phyloP scores from a whole-genome alignment of 2,888 invertebrate genomes.

The Trisateles emortualis region DNA sequence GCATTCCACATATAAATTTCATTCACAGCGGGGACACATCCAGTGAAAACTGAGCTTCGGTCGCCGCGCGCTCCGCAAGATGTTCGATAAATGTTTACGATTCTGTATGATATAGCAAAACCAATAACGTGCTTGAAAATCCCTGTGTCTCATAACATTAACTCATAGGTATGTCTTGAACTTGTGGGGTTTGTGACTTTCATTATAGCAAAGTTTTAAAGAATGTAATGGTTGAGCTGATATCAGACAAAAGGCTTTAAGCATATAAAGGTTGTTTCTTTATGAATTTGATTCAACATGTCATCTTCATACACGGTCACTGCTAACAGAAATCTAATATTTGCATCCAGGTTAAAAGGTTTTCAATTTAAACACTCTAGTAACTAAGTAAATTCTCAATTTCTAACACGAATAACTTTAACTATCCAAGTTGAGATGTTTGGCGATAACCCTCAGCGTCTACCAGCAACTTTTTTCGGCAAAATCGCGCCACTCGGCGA shows the following conservation, averaged over 20 bases:
- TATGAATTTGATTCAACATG: background rate
- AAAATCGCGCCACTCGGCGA: background rate
- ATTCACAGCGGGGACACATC: constrained; percentile 78
- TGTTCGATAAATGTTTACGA: constrained; percentile 60
- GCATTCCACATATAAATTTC: constrained; percentile 82
- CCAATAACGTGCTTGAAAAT: constrained; percentile 33
- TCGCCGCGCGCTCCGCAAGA: constrained; percentile 80
- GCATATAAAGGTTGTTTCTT: background rate
- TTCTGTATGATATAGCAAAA: constrained; percentile 50
- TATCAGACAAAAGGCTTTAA: constrained; percentile 8
- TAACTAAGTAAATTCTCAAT: constrained; percentile 5
- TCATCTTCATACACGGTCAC: constrained; percentile 12
- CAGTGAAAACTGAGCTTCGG: constrained; percentile 68
- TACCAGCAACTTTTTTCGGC: background rate
- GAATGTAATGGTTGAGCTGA: constrained; percentile 1
- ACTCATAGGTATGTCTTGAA: background rate
- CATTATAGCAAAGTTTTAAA: constrained; percentile 18
- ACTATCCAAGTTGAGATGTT: background rate
- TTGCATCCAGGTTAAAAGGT: constrained; percentile 18
- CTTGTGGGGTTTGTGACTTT: constrained; percentile 21
- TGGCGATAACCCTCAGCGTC: background rate
- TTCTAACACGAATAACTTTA: constrained; percentile 14
- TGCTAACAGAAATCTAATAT: constrained; percentile 22
- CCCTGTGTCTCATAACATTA: constrained; percentile 40
- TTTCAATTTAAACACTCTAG: constrained; percentile 8